These are phyloP conservation scores for Diaperis boleti DNA, from an alignment of 2,888 invertebrate genomes.

Conservation along the genomic window DNA sequence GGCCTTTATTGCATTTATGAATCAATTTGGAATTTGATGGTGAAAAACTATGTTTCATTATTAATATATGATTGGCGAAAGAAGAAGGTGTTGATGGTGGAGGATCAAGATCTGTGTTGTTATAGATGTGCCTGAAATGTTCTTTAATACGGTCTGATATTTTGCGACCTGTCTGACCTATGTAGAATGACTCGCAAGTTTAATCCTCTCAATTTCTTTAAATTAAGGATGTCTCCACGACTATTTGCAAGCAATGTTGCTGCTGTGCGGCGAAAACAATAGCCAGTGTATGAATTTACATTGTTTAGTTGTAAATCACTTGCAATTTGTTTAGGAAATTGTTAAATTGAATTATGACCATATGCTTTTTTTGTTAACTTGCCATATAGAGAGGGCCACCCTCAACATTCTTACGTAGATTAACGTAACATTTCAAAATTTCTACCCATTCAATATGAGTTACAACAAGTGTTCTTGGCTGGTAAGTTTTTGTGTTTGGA, in stretches of 20 bases:
- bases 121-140: too few relatives aligned
- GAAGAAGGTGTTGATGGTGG: too few relatives aligned
- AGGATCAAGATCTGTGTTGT: too few relatives aligned
- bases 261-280: conserved; percentile 3
- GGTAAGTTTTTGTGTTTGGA: conserved; percentile 1
- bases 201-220: not conserved
- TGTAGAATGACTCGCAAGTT: too few relatives aligned
- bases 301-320: not conserved
- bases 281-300: not conserved
- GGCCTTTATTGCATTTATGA: too few relatives aligned
- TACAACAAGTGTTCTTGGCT: not conserved
- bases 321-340: conserved; percentile 1
- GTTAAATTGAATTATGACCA: not conserved
- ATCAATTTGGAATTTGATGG: too few relatives aligned
- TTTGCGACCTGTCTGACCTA: too few relatives aligned
- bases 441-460: conserved; percentile 1
- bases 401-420: not conserved
- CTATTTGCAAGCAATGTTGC: not conserved
- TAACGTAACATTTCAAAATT: not conserved
- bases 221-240: not conserved
- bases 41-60: too few relatives aligned
- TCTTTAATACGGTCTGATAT: too few relatives aligned
- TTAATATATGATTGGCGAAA: too few relatives aligned
- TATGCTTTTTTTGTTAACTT: not conserved
- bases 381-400: not conserved